phyloP scores from a whole-genome alignment of 1,140 invertebrate genomes.

The Ectropis grisescens region DNA sequence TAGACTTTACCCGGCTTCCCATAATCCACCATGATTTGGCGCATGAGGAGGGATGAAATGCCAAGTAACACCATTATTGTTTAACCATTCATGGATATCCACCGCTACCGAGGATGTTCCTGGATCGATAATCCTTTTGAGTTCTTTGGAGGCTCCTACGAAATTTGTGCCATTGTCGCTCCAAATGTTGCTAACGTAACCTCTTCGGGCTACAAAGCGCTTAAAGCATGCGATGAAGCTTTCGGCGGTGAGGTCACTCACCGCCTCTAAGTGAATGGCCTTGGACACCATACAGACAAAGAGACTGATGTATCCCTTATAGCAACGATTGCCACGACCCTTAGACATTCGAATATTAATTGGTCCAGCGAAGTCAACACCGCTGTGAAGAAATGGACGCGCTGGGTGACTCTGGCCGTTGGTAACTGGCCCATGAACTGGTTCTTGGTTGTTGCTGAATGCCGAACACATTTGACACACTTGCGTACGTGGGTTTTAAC shows the following conservation, averaged over 20 bases:
- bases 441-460: not conserved
- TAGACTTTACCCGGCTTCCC: too few relatives aligned
- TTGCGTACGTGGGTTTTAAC: not conserved
- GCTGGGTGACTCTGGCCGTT: not conserved
- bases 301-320: conserved; percentile 3
- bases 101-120: too few relatives aligned
- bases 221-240: too few relatives aligned
- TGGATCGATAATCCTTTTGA: too few relatives aligned
- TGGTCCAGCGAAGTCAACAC: conserved; percentile 1
- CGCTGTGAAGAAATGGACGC: not conserved
- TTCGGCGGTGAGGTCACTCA: conserved; percentile 1
- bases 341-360: not conserved
- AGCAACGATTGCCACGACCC: not conserved
- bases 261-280: conserved; percentile 2
- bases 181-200: too few relatives aligned
- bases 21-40: too few relatives aligned
- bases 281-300: conserved; percentile 3
- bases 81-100: too few relatives aligned
- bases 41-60: too few relatives aligned
- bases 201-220: too few relatives aligned
- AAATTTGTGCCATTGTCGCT: too few relatives aligned
- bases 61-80: too few relatives aligned
- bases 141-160: too few relatives aligned
- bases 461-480: not conserved
- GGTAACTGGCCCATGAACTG: conserved; percentile 5